These are phyloP conservation scores for Vulpes vulpes DNA, from an alignment of 2,113 vertebrate species.

Conservation along the genomic window DNA sequence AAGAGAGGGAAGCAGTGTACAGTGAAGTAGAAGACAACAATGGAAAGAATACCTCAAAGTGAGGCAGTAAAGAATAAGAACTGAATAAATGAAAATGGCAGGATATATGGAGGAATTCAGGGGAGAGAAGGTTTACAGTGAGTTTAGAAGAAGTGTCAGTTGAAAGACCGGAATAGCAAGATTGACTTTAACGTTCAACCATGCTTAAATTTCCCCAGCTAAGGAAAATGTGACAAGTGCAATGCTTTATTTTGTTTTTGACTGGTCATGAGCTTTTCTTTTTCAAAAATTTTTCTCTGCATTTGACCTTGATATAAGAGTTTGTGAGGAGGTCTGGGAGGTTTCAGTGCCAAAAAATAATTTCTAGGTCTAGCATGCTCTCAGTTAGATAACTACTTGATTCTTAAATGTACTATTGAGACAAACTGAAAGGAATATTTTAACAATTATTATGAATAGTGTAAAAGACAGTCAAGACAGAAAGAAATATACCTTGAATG, in stretches of 20 bases:
- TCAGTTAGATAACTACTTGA: background rate
- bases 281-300: background rate
- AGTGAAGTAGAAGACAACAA: background rate
- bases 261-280: background rate
- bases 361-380: background rate
- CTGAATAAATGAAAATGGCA: background rate
- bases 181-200: background rate
- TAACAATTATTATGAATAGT: slow-evolving; percentile 8
- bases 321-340: background rate
- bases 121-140: background rate
- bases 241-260: background rate
- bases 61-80: background rate
- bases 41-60: background rate
- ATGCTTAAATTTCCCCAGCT: background rate
- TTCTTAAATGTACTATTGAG: slow-evolving; percentile 20
- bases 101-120: background rate
- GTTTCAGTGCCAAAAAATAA: slow-evolving; percentile 20
- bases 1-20: background rate
- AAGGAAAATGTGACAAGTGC: background rate
- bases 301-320: background rate
- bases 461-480: background rate
- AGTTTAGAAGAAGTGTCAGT: background rate
- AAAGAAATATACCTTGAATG: background rate
- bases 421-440: slow-evolving; percentile 6
- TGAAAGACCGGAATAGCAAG: background rate